Conservation (phyloP, 2,888 invertebrate genomes). For the Metopia argyrocephala region DNA sequence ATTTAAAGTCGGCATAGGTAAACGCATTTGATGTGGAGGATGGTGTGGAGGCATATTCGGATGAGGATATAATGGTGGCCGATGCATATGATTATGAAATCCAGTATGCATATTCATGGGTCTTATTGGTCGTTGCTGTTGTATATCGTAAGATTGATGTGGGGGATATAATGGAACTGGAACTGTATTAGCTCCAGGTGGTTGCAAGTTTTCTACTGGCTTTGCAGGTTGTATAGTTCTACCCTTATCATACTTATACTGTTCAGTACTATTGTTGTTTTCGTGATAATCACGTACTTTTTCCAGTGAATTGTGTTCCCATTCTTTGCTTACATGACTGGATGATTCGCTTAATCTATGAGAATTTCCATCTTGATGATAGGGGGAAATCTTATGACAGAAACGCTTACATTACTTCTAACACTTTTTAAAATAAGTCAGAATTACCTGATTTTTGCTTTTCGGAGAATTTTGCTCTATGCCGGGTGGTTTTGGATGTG, state of each 20-base stretch:
- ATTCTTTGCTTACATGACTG: conserved; percentile 41
- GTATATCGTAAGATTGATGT: conserved; percentile 54
- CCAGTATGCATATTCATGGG: conserved; percentile 58
- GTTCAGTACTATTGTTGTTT: conserved; percentile 35
- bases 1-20: conserved; percentile 56
- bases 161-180: conserved; percentile 42
- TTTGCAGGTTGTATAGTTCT: conserved; percentile 34
- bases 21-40: conserved; percentile 55
- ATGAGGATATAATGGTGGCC: conserved; percentile 58
- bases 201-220: conserved; percentile 52
- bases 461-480: conserved; percentile 74
- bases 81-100: conserved; percentile 58
- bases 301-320: conserved; percentile 45
- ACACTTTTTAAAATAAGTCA: too few relatives aligned
- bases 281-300: conserved; percentile 41
- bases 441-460: conserved; percentile 60
- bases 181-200: conserved; percentile 50
- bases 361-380: conserved; percentile 47
- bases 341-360: conserved; percentile 37
- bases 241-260: conserved; percentile 55
- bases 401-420: too few relatives aligned
- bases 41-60: conserved; percentile 64
- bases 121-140: conserved; percentile 54
- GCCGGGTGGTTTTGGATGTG: conserved; percentile 78
- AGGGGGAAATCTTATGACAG: conserved; percentile 19